Percentiles rank a stretch among this genome's conserved stretches.
Evolutionary conservation across 2,797 vertebrate genomes (phyloP).

Genomic region (Hypotaenidia okinawae): DNA sequence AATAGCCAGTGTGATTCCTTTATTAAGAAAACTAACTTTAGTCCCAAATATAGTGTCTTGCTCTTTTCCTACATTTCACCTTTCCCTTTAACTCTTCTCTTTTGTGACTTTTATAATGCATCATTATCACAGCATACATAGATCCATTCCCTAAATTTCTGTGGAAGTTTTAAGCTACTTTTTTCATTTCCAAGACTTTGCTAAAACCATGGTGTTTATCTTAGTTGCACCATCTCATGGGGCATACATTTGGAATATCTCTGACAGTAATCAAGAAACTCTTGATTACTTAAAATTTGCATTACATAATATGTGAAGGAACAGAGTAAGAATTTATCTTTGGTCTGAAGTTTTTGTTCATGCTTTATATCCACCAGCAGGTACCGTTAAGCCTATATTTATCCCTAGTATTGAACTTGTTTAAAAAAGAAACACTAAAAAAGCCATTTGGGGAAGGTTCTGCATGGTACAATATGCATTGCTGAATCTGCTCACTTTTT

Average conservation of each 20-base stretch:
- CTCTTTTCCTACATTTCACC: background rate
- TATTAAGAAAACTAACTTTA: background rate
- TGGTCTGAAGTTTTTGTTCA: background rate
- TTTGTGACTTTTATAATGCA: background rate
- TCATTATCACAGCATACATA: background rate
- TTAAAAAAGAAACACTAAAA: background rate
- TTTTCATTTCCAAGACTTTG: background rate
- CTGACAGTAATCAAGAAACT: background rate
- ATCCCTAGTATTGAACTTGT: background rate
- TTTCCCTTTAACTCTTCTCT: background rate
- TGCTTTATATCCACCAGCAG: background rate
- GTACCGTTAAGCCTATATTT: background rate
- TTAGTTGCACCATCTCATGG: background rate
- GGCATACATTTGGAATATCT: background rate
- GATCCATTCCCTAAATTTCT: background rate
- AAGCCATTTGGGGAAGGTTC: background rate
- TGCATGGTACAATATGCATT: background rate
- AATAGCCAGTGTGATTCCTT: background rate
- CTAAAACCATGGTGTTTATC: background rate
- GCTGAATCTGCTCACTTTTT: background rate
- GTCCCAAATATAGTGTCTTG: background rate
- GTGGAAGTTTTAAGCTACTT: background rate
- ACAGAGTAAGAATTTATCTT: background rate
- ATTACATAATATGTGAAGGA: background rate
- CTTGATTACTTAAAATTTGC: background rate